Evolutionary conservation across 1,140 invertebrate species (phyloP), one percentile per base, ranked within the genome.

Genomic region (Caenorhabditis briggsae): DNA sequence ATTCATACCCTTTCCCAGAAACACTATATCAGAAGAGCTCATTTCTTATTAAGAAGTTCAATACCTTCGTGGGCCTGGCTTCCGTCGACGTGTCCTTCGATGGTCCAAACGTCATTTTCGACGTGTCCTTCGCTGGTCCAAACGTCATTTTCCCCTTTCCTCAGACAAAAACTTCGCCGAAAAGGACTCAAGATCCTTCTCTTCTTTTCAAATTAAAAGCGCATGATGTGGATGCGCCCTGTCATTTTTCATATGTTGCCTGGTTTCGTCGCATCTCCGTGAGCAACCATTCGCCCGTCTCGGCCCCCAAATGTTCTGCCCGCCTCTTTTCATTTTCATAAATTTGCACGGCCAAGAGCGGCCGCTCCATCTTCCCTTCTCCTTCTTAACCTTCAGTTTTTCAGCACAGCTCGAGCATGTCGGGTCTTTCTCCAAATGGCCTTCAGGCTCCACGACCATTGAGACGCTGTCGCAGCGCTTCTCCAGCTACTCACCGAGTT

Each of bases 401-500:
- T 8, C 46, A 78, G 70, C 70, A 46, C 46, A 53, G 70, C n/a
- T 50, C 53, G 70, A 78, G 70, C 53, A 33, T 78, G 43, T 78
- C 70, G 41, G 46, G 70, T n/a, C 43, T 78, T 78, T 53, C 70
- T 25, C 2, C 70, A 12, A 78, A 78, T 9, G 7, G 50, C 23
- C 70, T 78, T 7, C 5, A 7, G 20, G 70, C 70, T 50, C 70
- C 70, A 23, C 23, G 20, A 12, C 70, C 70, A 50, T 23, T 78
- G n/a, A 46, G 70, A 9, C 70, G 70, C 5, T 78, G 70, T 20
- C 70, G 70, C 46, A 78, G 70, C n/a, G 70, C 70, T 23, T 78
- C 70, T 2, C 70, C 70, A 12, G 70, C 70, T 8, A 78, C 70
- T 12, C 5, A 6, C 6, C 16, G 70, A 50, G 12, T 23, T 2